Conservation (phyloP, 2,888 invertebrate species). For the Oligia latruncula region DNA sequence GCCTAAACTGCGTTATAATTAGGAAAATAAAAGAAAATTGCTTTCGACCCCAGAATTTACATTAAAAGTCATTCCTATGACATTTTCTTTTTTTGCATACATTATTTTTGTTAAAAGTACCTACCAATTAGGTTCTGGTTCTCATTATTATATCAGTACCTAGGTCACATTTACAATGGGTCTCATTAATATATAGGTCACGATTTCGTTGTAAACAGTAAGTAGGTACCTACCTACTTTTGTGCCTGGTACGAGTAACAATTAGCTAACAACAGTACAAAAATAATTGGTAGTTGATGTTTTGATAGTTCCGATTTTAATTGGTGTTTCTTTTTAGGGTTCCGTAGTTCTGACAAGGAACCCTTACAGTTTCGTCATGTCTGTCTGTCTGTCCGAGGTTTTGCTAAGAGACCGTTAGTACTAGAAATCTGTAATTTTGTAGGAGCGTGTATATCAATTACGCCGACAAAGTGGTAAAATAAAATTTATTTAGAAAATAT, state of each 20-base stretch:
- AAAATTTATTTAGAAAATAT: too few relatives aligned
- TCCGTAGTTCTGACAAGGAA: too few relatives aligned
- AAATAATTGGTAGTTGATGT: slow-evolving; percentile 47
- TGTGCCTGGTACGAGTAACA: slow-evolving; percentile 30
- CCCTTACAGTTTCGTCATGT: too few relatives aligned
- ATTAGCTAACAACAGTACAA: slow-evolving; percentile 43
- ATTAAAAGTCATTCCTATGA: background rate
- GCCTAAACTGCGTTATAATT: background rate
- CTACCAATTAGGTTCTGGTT: background rate
- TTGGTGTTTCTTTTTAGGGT: slow-evolving; percentile 24
- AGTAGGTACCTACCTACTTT: background rate
- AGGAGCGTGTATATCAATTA: too few relatives aligned
- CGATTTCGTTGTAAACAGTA: slow-evolving; percentile 21
- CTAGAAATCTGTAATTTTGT: too few relatives aligned
- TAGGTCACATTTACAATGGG: slow-evolving; percentile 2
- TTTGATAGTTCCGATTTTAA: slow-evolving; percentile 43
- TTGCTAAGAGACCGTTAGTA: too few relatives aligned
- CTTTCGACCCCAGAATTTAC: background rate
- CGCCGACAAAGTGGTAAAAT: too few relatives aligned
- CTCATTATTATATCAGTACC: background rate
- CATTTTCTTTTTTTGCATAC: background rate
- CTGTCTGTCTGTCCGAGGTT: too few relatives aligned
- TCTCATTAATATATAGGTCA: slow-evolving; percentile 11
- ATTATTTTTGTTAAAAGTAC: background rate
- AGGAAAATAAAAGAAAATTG: background rate